A percentile compares a stretch with the other conserved stretches of the same genome.
Evolutionary conservation across 2,113 vertebrate genomes (phyloP).

Genomic region (Zootoca vivipara): DNA sequence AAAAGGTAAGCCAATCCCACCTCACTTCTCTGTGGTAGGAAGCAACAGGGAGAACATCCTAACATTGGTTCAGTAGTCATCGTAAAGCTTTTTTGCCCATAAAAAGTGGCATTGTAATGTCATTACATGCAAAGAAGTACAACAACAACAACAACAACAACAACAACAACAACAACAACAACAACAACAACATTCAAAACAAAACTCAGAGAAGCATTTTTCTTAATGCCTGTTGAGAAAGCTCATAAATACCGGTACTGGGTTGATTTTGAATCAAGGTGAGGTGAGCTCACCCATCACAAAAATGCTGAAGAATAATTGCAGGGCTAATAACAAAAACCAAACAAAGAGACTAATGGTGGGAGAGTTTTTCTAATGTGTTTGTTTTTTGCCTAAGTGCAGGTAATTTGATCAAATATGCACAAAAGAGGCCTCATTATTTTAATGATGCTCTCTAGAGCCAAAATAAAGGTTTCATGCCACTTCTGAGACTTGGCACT

Average conservation of each 20-base stretch:
- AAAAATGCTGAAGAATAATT: background rate
- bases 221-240: background rate
- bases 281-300: background rate
- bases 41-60: no score
- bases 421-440: background rate
- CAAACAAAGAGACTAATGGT: background rate
- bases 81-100: no score
- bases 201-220: background rate
- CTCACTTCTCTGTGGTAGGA: no score
- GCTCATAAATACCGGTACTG: background rate
- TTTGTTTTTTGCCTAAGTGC: background rate
- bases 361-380: background rate
- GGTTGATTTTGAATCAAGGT: background rate
- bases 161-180: no score
- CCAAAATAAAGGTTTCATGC: background rate
- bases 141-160: no score
- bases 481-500: background rate
- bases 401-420: background rate
- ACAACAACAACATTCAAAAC: no score
- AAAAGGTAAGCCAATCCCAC: no score
- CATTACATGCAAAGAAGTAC: no score
- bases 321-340: background rate
- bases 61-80: no score
- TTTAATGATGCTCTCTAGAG: background rate
- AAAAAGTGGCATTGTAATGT: no score